phyloP scores from a whole-genome alignment of 2,797 vertebrate genomes.

The Morus bassanus region DNA sequence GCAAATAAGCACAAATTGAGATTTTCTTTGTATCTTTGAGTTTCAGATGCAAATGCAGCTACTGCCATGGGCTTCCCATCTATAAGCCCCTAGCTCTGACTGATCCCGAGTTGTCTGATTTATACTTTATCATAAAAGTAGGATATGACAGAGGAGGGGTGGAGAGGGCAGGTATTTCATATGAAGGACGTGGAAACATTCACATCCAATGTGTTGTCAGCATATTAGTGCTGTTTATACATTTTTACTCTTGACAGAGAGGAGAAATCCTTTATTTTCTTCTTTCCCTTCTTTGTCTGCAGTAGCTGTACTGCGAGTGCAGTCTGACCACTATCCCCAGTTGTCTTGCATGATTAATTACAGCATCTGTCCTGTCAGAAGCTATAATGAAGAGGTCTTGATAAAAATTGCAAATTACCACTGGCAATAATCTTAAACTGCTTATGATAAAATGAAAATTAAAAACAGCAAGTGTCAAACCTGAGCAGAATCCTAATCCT shows the following conservation, averaged over 20 bases:
- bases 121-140: not conserved
- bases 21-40: not conserved
- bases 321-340: constrained; percentile 85
- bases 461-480: constrained; percentile 93
- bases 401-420: constrained; percentile 98
- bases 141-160: not conserved
- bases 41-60: not conserved
- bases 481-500: constrained; percentile 94
- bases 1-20: not conserved
- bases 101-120: not conserved
- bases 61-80: not conserved
- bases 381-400: constrained; percentile 94
- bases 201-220: not conserved
- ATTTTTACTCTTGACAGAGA: constrained; percentile 26
- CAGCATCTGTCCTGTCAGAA: constrained; percentile 99
- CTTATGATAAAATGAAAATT: constrained; percentile 99
- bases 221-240: not conserved
- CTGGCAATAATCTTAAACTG: constrained; percentile 98
- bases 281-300: constrained; percentile 3
- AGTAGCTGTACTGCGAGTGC: constrained; percentile 68
- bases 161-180: not conserved
- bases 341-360: constrained; percentile 98
- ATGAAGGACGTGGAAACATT: not conserved
- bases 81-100: not conserved
- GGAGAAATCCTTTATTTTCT: constrained; percentile 20